Evolutionary conservation across 1,140 invertebrate genomes (phyloP), one percentile per base, ranked within the genome.

Genomic region (Macrostomum lignano): DNA sequence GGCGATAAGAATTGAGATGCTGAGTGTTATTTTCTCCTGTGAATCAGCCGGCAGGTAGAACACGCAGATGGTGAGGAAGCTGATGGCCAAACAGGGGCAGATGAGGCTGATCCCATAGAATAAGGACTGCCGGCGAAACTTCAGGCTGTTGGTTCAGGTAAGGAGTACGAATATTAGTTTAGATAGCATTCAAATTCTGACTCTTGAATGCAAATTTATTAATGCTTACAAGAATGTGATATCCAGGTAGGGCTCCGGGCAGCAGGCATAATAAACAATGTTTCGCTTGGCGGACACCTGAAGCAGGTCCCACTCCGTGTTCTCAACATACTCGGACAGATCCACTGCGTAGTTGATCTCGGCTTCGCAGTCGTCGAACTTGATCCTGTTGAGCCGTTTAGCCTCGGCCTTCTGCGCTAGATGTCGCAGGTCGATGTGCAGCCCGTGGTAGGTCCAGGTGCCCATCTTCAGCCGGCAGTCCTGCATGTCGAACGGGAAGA

Each of bases 1-100:
- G n/a, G n/a, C n/a, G n/a, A n/a, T n/a, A n/a, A 96, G 69, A 61
- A 96, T 94, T 24, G 84, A 94, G 55, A 96, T 96, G 37, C 82
- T 91, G 38, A 98, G 65, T 30, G 84, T 91, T 44, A 94, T 81
- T 67, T 94, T 91, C 63, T 94, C 86, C 37, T 79, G 82, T 51
- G 76, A 84, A 61, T 93, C 82, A 13, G 82, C 91, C 29, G 88
- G 88, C 46, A 96, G 62, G 58, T 94, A 94, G 64, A 96, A 96
- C 13, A 86, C 86, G 26, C 94, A 66, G 9, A 93, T 79, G 1
- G 88, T 91, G 31, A 96, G 67, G 61, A 91, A 94, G n/a, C 84
- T 91, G 22, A 59, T 59, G 17, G 51, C 42, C 19, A 58, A 51
- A 39, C 53, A 59, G 4, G 56, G 56, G 20, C 56, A 52, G 33